These are phyloP conservation scores for Toxotes jaculatrix DNA, from an alignment of 2,113 vertebrate species.

Conservation along the genomic window DNA sequence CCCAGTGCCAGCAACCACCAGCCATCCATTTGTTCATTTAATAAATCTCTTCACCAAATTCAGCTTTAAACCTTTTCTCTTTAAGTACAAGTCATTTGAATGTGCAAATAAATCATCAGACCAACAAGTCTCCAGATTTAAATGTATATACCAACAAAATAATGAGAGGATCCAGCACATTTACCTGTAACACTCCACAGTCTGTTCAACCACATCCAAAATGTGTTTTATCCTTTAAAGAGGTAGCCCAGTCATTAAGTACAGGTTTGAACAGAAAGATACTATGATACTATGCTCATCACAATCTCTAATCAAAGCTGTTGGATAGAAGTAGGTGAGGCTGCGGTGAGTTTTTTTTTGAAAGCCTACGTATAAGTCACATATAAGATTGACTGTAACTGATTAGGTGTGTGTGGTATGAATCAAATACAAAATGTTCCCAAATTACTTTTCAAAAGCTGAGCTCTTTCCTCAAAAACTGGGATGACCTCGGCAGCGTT, in stretches of 20 bases:
- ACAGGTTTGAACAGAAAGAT: neutral
- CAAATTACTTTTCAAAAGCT: neutral
- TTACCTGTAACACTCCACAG: neutral
- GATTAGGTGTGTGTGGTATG: neutral
- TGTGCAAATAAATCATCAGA: neutral
- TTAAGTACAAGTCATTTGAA: neutral
- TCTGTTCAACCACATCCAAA: neutral
- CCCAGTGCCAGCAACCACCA: neutral
- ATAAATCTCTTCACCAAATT: neutral
- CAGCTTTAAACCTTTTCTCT: neutral
- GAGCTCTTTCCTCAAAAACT: constrained; percentile 1
- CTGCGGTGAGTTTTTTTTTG: neutral
- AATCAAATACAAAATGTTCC: neutral
- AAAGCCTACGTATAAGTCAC: neutral
- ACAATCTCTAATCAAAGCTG: neutral
- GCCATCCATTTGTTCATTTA: neutral
- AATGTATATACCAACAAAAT: neutral
- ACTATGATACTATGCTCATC: too few species aligned
- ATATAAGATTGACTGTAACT: neutral
- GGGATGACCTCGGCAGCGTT: neutral
- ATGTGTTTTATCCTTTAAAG: neutral
- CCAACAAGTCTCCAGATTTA: neutral
- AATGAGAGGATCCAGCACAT: constrained; percentile 2
- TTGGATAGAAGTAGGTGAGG: neutral
- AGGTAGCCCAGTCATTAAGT: neutral